phyloP scores from a whole-genome alignment of 2,113 vertebrate species.

The Cebidichthys violaceus region DNA sequence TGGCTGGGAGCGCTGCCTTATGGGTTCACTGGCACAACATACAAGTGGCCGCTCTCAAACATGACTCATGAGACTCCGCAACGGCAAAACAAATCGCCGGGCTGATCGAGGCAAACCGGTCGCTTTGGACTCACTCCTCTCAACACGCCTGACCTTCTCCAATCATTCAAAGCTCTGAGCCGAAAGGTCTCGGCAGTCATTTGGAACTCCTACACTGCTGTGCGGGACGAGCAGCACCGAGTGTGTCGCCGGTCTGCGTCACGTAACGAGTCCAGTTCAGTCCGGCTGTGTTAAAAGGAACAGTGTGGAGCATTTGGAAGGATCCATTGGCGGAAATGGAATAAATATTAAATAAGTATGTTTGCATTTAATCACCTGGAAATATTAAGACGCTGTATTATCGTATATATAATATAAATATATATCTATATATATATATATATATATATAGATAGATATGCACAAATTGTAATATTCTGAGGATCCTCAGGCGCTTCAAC shows the following conservation, averaged over 20 bases:
- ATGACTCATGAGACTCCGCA: slow-evolving; percentile 43
- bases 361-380: no score
- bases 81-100: slow-evolving; percentile 51
- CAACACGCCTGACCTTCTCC: slow-evolving; percentile 13
- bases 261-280: neutral
- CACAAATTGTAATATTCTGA: neutral
- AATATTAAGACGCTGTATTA: no score
- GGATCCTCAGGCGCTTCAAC: neutral
- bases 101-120: slow-evolving; percentile 30
- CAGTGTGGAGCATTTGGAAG: no score
- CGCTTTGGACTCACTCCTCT: slow-evolving; percentile 11
- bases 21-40: slow-evolving; percentile 47
- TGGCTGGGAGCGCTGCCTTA: slow-evolving; percentile 59
- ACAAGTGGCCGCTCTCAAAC: slow-evolving; percentile 53
- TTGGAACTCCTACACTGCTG: neutral
- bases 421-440: no score
- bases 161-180: neutral
- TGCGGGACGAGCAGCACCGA: neutral
- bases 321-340: no score
- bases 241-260: neutral
- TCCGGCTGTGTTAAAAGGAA: neutral
- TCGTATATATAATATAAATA: no score
- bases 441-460: neutral
- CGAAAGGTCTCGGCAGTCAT: neutral
- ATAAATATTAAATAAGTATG: no score